Conservation (phyloP, 2,113 vertebrate genomes). For the Poeciliopsis occidentalis region DNA sequence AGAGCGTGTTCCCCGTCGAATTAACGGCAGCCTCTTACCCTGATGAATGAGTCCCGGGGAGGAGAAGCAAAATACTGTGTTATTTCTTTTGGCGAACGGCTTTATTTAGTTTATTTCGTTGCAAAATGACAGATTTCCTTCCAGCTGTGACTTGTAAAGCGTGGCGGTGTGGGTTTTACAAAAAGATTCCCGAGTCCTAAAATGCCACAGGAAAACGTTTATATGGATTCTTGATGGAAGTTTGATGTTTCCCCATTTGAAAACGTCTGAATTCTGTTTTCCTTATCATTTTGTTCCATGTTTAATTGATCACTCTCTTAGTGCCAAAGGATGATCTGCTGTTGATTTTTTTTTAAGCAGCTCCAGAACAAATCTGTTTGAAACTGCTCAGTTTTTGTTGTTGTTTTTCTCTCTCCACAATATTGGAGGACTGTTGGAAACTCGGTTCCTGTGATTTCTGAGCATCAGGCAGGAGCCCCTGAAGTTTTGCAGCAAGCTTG, state of each 20-base stretch:
- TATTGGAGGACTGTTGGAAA: conserved; percentile 17
- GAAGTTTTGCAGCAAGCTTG: conserved; percentile 8
- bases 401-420: conserved; percentile 22
- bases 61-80: neutral
- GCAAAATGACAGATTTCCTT: conserved; percentile 44
- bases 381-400: conserved; percentile 12
- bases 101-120: conserved; percentile 25
- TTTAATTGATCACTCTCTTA: neutral
- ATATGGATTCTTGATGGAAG: conserved; percentile 10
- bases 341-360: neutral
- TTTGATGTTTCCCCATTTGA: conserved; percentile 25
- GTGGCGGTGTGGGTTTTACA: conserved; percentile 30
- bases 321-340: conserved; percentile 17
- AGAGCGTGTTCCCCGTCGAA: conserved; percentile 41
- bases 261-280: neutral
- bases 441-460: conserved; percentile 20
- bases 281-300: neutral
- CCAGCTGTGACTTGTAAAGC: conserved; percentile 34
- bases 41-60: neutral
- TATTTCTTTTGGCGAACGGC: conserved; percentile 20
- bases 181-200: conserved; percentile 41
- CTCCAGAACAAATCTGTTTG: conserved; percentile 25
- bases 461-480: conserved; percentile 35
- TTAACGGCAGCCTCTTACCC: conserved; percentile 2
- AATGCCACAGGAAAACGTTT: conserved; percentile 25